Percentiles rank a stretch among this genome's conserved stretches.
Conservation (phyloP, 2,888 invertebrate species). For the Nowickia ferox region DNA sequence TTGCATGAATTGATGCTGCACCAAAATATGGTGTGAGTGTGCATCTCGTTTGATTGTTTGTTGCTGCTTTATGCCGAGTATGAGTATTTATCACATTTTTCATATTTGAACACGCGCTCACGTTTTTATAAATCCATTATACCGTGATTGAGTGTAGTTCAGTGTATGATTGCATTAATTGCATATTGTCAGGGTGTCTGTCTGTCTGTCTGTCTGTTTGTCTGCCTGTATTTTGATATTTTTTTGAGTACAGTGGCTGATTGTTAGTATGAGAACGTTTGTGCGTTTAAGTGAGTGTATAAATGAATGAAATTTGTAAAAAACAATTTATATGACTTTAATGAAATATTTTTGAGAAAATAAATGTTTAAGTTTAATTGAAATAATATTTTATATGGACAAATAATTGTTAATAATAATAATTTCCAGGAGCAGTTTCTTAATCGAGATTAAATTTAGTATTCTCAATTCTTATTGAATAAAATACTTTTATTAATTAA, state of each 20-base stretch:
- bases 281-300: conserved; percentile 33
- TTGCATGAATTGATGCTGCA: conserved; percentile 3
- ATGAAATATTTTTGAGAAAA: background rate
- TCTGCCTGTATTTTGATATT: background rate
- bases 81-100: conserved; percentile 69
- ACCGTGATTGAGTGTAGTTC: conserved; percentile 68
- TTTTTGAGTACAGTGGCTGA: conserved; percentile 12
- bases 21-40: background rate
- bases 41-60: conserved; percentile 38
- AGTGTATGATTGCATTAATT: conserved; percentile 69
- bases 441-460: too few relatives aligned
- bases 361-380: background rate
- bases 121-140: conserved; percentile 71
- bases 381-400: background rate
- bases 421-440: too few relatives aligned
- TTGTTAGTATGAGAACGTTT: background rate
- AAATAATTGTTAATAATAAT: too few relatives aligned
- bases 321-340: background rate
- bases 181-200: conserved; percentile 43
- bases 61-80: conserved; percentile 13
- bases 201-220: background rate
- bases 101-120: conserved; percentile 68
- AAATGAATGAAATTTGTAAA: conserved; percentile 44
- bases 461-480: too few relatives aligned
- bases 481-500: too few relatives aligned